Conservation (phyloP, 2,797 vertebrate genomes). For the Ceyx erithaca region DNA sequence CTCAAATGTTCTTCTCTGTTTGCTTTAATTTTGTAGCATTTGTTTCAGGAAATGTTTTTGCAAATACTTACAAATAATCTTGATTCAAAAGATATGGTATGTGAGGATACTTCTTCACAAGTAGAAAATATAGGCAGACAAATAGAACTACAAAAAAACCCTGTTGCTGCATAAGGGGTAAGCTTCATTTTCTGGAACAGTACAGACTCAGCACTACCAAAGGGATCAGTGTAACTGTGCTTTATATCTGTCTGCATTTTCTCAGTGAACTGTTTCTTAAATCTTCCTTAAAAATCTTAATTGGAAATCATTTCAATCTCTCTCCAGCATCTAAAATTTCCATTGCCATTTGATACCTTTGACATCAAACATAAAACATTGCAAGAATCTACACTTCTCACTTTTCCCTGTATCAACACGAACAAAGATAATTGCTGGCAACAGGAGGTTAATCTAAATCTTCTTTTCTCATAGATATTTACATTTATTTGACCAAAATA, state of each 20-base stretch:
- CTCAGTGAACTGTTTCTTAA: not conserved
- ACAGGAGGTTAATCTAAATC: not conserved
- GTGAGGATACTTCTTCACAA: not conserved
- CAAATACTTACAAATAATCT: not conserved
- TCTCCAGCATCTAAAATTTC: not conserved
- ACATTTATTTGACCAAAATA: not conserved
- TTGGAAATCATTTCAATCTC: not conserved
- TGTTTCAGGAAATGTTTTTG: constrained; percentile 50
- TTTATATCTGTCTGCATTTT: not conserved
- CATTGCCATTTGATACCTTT: not conserved
- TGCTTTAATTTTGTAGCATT: constrained; percentile 17
- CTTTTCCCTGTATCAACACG: not conserved
- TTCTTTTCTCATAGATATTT: not conserved
- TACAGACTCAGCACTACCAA: not conserved
- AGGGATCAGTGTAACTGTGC: not conserved
- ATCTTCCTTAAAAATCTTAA: not conserved
- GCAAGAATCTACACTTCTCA: not conserved
- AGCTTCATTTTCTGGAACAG: not conserved
- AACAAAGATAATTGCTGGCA: not conserved
- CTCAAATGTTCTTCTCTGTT: not conserved
- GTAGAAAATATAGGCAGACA: not conserved
- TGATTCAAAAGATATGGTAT: not conserved
- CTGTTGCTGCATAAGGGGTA: not conserved
- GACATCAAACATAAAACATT: not conserved
- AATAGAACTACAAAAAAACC: not conserved